Base-by-base conservation (phyloP, 1,140 invertebrate species). In the Muscidifurax raptorellus region DNA sequence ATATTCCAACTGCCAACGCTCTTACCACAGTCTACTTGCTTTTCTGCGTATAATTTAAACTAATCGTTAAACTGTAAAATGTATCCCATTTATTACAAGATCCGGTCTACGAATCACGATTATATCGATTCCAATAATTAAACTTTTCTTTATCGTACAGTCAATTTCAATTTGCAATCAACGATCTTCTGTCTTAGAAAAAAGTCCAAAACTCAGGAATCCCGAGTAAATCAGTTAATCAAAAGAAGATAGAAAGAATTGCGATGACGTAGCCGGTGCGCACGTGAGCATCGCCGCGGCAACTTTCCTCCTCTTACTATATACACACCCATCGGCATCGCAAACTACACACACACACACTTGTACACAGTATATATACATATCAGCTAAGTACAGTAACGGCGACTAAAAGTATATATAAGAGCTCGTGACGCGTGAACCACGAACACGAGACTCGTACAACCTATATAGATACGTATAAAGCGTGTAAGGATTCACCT, bases 401-500 rank as follows among this genome's bases (percentile, higher is more conserved):
- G 18, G 52, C 22, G 52, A 22, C 6, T 59, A 59, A 4, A 59
- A 40, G 36, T 12, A 10, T 40, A 1, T 40, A 9, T 40, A 40
- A 59, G 22, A 59, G 52, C 52, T 59, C 52, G 52, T 59, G 52
- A 59, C 52, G 52, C 52, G 22, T 59, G 52, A 59, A 59, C 44
- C 44, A 13, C 44, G 13, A 47, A 47, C 52, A 22, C 15, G 52
- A 59, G 52, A 22, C 52, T 59, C 52, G 5, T n/a, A 59, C 52
- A 59, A 59, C 0, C 52, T 59, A 59, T 22, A 52, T 3, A 52
- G 15, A 59, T 18, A 59, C 18, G 52, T 22, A 59, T 59, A 13
- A 44, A 22, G 52, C 64, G 22, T 72, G 28, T 79, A 83, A 79
- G 66, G 82, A 83, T 83, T 83, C 75, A 30, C 15, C 64, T 15